These are phyloP conservation scores for Epinotia nisella DNA, from an alignment of 2,888 invertebrate genomes.

Conservation along the genomic window DNA sequence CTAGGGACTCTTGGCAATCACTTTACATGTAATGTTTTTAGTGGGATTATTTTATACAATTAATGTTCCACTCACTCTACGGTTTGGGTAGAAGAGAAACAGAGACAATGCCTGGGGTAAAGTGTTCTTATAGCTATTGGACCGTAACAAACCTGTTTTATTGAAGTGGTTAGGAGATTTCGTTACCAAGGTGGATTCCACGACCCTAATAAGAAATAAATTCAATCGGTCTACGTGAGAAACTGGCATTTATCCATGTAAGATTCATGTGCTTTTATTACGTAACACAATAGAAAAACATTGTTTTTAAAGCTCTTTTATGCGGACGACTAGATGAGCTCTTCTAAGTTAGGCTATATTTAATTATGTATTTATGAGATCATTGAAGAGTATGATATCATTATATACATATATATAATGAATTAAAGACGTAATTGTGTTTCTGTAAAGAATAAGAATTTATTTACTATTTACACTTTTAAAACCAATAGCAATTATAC, in stretches of 20 bases:
- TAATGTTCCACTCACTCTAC: constrained; percentile 13
- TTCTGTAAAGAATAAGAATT: too few relatives aligned
- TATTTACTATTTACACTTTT: too few relatives aligned
- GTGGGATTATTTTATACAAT: constrained; percentile 17
- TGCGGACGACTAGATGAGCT: too few relatives aligned
- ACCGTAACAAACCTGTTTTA: constrained; percentile 40
- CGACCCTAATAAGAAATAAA: constrained; percentile 29
- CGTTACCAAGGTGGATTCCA: constrained; percentile 20
- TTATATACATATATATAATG: too few relatives aligned
- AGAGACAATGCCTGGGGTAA: constrained; percentile 29
- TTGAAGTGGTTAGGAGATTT: constrained; percentile 40
- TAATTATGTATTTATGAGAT: too few relatives aligned
- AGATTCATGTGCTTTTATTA: constrained; percentile 18
- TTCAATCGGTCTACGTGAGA: constrained; percentile 24
- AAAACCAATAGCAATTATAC: too few relatives aligned
- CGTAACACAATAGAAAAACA: background rate
- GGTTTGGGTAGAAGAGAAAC: constrained; percentile 23
- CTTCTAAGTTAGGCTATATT: too few relatives aligned
- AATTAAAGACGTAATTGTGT: too few relatives aligned
- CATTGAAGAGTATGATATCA: too few relatives aligned
- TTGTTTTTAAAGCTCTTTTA: background rate
- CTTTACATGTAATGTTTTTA: too few relatives aligned
- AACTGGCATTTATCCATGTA: constrained; percentile 7
- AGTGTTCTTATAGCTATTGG: constrained; percentile 31
- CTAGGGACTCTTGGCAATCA: too few relatives aligned